Conservation (phyloP, 2,797 vertebrate species). For the Lutjanus campechanus region DNA sequence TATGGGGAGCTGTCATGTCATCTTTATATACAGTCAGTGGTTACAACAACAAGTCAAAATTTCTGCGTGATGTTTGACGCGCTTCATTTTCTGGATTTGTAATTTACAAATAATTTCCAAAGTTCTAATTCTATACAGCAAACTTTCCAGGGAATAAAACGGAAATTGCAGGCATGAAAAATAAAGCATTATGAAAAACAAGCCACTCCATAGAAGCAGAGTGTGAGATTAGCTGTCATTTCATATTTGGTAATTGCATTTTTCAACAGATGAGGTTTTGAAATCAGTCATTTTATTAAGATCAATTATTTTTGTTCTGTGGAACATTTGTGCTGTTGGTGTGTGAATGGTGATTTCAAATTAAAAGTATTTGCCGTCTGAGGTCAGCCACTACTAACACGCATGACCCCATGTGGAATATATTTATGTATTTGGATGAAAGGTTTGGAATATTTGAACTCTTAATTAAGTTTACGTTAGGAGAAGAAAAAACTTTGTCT, state of each 20-base stretch:
- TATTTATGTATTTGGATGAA: conserved; percentile 83
- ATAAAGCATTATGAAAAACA: neutral
- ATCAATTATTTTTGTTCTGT: neutral
- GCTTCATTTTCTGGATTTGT: neutral
- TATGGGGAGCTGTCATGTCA: too few relatives aligned
- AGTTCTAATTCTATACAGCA: neutral
- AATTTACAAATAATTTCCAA: neutral
- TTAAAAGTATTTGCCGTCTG: neutral
- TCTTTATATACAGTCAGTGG: too few relatives aligned
- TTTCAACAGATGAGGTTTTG: neutral
- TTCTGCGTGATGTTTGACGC: neutral
- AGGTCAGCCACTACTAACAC: conserved; percentile 14
- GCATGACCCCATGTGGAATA: conserved; percentile 73
- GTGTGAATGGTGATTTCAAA: conserved; percentile 15
- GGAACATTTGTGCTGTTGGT: conserved; percentile 8
- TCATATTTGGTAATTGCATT: neutral
- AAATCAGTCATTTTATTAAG: neutral
- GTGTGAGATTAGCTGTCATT: neutral
- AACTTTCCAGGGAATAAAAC: neutral
- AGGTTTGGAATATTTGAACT: conserved; percentile 84
- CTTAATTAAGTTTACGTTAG: conserved; percentile 88
- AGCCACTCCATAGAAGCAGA: neutral
- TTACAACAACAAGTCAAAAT: neutral
- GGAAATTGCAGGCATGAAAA: neutral
- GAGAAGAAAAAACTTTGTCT: conserved; percentile 84